Evolutionary conservation across 2,888 invertebrate genomes (phyloP).

Genomic region (Embidobia sp.): DNA sequence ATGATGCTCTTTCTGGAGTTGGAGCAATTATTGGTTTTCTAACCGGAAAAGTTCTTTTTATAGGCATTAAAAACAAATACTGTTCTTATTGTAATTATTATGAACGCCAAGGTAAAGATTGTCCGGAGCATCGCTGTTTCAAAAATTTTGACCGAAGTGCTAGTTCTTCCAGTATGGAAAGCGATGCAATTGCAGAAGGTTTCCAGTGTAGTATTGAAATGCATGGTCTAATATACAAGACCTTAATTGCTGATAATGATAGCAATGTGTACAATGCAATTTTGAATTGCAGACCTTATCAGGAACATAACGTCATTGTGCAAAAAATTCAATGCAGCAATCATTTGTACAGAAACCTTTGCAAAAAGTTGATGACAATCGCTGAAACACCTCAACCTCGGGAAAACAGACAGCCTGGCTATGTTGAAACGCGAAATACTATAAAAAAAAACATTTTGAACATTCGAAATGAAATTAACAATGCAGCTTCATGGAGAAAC

Average conservation of each 20-base stretch:
- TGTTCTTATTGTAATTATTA: constrained; percentile 67
- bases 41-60: constrained; percentile 66
- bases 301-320: constrained; percentile 15
- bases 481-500: not conserved
- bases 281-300: constrained; percentile 46
- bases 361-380: constrained; percentile 2
- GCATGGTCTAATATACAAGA: constrained; percentile 70
- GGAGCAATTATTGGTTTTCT: constrained; percentile 46
- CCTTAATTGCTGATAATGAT: too few species aligned
- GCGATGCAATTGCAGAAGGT: constrained; percentile 69
- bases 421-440: not conserved
- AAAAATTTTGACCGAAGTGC: too few species aligned
- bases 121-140: too few species aligned
- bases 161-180: too few species aligned
- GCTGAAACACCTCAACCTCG: too few species aligned
- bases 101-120: constrained; percentile 20
- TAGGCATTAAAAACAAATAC: constrained; percentile 69
- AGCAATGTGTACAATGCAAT: too few species aligned
- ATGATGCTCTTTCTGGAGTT: constrained; percentile 49
- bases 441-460: not conserved
- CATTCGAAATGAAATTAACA: constrained; percentile 6
- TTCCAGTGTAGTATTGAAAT: constrained; percentile 68
- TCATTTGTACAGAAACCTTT: constrained; percentile 9
- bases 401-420: too few species aligned
- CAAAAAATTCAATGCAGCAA: constrained; percentile 41